Evolutionary conservation across 2,888 invertebrate species (phyloP).

Genomic region (Melanostoma scalare): DNA sequence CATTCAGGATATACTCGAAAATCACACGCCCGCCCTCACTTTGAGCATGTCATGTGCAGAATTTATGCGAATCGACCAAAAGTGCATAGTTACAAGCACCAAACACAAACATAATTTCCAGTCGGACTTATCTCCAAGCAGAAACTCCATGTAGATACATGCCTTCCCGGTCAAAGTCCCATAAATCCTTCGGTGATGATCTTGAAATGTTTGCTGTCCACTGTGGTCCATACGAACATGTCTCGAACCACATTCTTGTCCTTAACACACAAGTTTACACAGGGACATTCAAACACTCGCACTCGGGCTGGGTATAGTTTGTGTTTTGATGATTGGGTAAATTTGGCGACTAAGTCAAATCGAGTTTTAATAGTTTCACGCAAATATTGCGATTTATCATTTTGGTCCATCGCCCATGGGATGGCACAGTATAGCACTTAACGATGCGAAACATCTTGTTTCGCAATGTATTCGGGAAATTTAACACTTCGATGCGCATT

Average conservation of each 20-base stretch:
- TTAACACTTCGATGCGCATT: constrained; percentile 37
- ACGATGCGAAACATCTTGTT: constrained; percentile 44
- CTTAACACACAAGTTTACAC: background rate
- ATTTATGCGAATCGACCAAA: constrained; percentile 64
- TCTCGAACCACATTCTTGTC: background rate
- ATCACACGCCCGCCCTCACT: constrained; percentile 36
- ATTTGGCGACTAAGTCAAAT: constrained; percentile 69
- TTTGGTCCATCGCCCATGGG: background rate
- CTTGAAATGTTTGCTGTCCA: constrained; percentile 69
- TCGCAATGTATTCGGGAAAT: constrained; percentile 32
- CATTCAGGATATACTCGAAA: background rate
- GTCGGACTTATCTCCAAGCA: constrained; percentile 31
- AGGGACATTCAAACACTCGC: constrained; percentile 1
- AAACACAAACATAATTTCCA: constrained; percentile 5
- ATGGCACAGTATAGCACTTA: constrained; percentile 24
- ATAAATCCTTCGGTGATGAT: constrained; percentile 70
- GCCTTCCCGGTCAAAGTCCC: constrained; percentile 36
- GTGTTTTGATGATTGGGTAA: constrained; percentile 46
- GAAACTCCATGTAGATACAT: constrained; percentile 33
- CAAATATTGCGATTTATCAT: constrained; percentile 68
- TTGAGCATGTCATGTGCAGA: constrained; percentile 58
- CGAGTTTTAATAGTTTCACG: constrained; percentile 69
- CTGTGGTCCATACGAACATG: constrained; percentile 26
- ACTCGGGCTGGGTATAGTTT: background rate
- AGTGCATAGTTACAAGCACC: constrained; percentile 59